Evolutionary conservation across 2,888 invertebrate genomes (phyloP).

Genomic region (Pachycephus smyrnensis): DNA sequence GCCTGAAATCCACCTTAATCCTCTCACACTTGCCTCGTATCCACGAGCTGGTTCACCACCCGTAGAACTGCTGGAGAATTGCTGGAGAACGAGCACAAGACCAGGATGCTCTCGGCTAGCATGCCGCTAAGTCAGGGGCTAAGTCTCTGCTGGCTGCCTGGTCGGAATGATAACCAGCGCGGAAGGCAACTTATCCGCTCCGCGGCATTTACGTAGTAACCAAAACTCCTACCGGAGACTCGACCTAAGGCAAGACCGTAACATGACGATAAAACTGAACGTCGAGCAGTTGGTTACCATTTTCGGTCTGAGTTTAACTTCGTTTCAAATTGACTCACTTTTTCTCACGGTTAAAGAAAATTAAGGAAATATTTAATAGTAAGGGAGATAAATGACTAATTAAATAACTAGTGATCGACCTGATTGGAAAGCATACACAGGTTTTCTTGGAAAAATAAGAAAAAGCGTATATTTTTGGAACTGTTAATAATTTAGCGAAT

Average conservation of each 20-base stretch:
- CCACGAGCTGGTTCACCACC: neutral
- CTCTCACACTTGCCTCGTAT: constrained; percentile 21
- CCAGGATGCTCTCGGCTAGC: constrained; percentile 14
- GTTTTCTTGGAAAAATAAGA: no score
- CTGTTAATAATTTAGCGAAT: neutral
- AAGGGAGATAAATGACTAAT: neutral
- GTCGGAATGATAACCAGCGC: constrained; percentile 44
- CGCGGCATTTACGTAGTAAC: constrained; percentile 15
- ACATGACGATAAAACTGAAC: constrained; percentile 8
- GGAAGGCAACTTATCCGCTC: constrained; percentile 22
- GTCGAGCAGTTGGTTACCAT: neutral
- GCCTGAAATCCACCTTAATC: constrained; percentile 32
- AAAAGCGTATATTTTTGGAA: neutral
- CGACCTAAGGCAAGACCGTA: neutral
- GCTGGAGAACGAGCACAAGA: neutral
- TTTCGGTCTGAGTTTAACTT: constrained; percentile 7
- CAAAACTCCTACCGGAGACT: constrained; percentile 17
- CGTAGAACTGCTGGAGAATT: neutral
- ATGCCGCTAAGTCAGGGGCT: constrained; percentile 37
- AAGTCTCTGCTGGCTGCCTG: constrained; percentile 33
- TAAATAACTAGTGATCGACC: neutral
- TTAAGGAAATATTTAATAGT: neutral
- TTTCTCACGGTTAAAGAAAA: neutral
- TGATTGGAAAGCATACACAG: neutral
- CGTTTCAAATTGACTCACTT: neutral